Evolutionary conservation across 2,113 vertebrate genomes (phyloP).

Genomic region (Polyodon spathula): DNA sequence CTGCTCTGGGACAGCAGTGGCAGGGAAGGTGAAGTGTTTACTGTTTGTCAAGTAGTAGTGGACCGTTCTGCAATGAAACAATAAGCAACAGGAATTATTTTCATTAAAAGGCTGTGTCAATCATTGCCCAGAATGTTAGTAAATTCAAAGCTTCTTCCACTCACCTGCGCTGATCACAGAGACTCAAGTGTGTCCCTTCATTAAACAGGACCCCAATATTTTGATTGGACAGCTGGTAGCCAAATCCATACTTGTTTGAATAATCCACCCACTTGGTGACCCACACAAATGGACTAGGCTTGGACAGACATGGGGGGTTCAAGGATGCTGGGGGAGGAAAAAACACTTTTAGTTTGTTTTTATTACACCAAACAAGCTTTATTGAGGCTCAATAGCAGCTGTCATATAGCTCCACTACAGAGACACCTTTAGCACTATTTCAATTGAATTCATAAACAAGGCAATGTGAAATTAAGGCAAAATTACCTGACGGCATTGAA

Average conservation of each 20-base stretch:
- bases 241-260: slow-evolving; percentile 95
- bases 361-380: too few species aligned
- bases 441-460: too few species aligned
- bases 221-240: slow-evolving; percentile 90
- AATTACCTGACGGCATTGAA: slow-evolving; percentile 81
- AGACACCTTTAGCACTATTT: neutral
- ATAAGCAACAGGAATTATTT: neutral
- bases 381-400: neutral
- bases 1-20: slow-evolving; percentile 69
- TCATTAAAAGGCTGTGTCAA: neutral
- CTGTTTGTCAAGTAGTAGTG: slow-evolving; percentile 87
- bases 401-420: neutral
- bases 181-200: slow-evolving; percentile 82
- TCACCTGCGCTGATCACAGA: slow-evolving; percentile 81
- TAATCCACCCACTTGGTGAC: slow-evolving; percentile 98
- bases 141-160: neutral
- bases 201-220: slow-evolving; percentile 92
- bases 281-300: slow-evolving; percentile 83
- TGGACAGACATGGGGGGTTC: slow-evolving; percentile 76
- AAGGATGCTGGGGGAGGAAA: slow-evolving; percentile 55
- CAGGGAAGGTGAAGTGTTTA: slow-evolving; percentile 77
- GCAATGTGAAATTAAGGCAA: neutral
- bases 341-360: slow-evolving; percentile 6
- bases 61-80: slow-evolving; percentile 58
- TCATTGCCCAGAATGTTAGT: neutral